Evolutionary conservation across 2,888 invertebrate genomes (phyloP).

Genomic region (Lomographa bimaculata): DNA sequence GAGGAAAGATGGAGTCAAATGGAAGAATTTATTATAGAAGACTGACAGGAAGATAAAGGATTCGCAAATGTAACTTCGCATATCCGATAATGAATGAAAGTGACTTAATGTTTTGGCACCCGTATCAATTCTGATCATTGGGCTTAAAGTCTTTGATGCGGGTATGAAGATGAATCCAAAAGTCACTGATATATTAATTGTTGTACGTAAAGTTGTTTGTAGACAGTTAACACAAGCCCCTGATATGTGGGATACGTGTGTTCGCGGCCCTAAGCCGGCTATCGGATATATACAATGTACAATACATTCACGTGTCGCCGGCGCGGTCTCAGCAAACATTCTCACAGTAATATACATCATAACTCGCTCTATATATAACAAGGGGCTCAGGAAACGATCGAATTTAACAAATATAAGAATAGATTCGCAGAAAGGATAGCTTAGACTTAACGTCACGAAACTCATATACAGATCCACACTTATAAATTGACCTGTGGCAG

Average conservation of each 20-base stretch:
- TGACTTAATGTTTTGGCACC: neutral
- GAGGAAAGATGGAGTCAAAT: neutral
- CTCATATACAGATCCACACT: too few species aligned
- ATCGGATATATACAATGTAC: slow-evolving; percentile 79
- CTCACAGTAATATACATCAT: slow-evolving; percentile 80
- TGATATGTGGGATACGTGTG: slow-evolving; percentile 82
- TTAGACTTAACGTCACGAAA: too few species aligned
- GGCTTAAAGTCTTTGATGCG: too few species aligned
- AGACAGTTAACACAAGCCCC: slow-evolving; percentile 69
- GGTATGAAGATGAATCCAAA: too few species aligned
- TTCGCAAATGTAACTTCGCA: neutral
- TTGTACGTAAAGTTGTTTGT: too few species aligned
- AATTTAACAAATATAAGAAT: too few species aligned
- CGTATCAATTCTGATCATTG: too few species aligned
- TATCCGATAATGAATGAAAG: neutral
- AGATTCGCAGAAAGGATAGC: too few species aligned
- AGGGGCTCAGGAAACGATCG: slow-evolving; percentile 36
- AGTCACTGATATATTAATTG: too few species aligned
- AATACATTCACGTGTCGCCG: slow-evolving; percentile 70
- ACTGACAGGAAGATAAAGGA: neutral
- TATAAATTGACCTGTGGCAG: too few species aligned
- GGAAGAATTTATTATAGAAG: neutral
- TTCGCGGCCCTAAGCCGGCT: slow-evolving; percentile 64
- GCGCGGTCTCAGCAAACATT: slow-evolving; percentile 72
- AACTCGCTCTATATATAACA: slow-evolving; percentile 81